phyloP scores from a whole-genome alignment of 2,797 vertebrate genomes.

The Tarsius wallacei region DNA sequence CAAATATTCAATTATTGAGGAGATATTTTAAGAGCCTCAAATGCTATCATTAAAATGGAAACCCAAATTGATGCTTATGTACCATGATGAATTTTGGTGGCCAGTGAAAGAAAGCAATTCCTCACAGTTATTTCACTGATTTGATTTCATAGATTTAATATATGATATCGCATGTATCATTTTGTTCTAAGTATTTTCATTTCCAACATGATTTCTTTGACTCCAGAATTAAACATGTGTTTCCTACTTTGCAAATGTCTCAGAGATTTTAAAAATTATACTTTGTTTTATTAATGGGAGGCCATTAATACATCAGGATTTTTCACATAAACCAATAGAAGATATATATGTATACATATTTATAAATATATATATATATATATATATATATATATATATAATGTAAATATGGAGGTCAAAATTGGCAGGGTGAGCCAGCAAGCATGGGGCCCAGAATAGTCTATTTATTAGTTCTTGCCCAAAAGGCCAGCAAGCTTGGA shows the following conservation, averaged over 20 bases:
- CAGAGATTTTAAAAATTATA: not conserved
- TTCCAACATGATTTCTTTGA: not conserved
- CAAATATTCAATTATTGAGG: not conserved
- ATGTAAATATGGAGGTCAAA: not conserved
- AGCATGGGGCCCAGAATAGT: not conserved
- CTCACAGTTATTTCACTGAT: not conserved
- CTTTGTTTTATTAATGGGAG: constrained; percentile 28
- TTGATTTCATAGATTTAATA: not conserved
- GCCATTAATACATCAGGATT: not conserved
- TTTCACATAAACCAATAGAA: not conserved
- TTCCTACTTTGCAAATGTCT: not conserved
- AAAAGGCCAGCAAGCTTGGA: no score
- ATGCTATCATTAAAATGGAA: not conserved
- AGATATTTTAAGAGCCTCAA: not conserved
- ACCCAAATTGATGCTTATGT: not conserved
- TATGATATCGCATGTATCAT: not conserved
- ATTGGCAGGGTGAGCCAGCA: not conserved
- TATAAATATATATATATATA: not conserved
- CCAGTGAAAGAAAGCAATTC: not conserved
- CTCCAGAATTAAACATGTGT: not conserved
- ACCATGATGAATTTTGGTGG: not conserved
- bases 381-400: not conserved
- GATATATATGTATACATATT: not conserved
- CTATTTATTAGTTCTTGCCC: not conserved
- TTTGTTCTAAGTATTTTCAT: not conserved